Percentiles rank a stretch among this genome's conserved stretches.
Conservation (phyloP, 2,888 invertebrate genomes). For the Marronus borbonicus region DNA sequence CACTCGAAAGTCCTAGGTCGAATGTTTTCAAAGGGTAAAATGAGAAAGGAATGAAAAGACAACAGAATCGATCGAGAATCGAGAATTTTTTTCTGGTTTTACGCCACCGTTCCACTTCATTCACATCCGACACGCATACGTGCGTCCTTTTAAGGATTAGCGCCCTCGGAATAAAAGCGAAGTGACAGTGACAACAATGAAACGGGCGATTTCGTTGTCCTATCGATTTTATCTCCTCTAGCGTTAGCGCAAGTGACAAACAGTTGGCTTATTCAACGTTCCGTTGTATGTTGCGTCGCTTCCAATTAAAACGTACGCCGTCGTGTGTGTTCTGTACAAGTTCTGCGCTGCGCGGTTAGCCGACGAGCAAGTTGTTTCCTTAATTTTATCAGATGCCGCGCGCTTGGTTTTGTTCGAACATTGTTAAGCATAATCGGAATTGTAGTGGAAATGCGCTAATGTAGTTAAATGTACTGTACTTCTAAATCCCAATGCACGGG, state of each 20-base stretch:
- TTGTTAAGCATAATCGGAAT: conserved; percentile 12
- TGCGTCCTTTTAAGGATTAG: background rate
- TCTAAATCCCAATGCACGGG: too few species aligned
- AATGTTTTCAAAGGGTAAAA: background rate
- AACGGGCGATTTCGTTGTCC: conserved; percentile 7
- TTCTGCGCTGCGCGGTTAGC: conserved; percentile 26
- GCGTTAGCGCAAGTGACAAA: background rate
- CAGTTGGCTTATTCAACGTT: background rate
- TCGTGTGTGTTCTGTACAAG: conserved; percentile 13
- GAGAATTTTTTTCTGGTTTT: background rate
- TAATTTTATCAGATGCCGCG: conserved; percentile 8
- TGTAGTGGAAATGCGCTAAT: background rate
- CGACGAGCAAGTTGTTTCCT: conserved; percentile 24
- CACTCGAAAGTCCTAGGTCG: background rate
- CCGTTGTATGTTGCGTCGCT: conserved; percentile 1
- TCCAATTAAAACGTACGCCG: conserved; percentile 17
- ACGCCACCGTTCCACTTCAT: background rate
- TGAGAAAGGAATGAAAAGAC: background rate
- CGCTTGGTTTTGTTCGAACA: conserved; percentile 6
- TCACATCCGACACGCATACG: background rate
- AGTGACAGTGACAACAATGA: background rate
- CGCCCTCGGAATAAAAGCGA: background rate
- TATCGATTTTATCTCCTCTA: conserved; percentile 23
- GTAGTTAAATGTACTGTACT: conserved; percentile 2
- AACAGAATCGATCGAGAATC: background rate